Conservation (phyloP, 2,888 invertebrate species). For the Watsonalla binaria region DNA sequence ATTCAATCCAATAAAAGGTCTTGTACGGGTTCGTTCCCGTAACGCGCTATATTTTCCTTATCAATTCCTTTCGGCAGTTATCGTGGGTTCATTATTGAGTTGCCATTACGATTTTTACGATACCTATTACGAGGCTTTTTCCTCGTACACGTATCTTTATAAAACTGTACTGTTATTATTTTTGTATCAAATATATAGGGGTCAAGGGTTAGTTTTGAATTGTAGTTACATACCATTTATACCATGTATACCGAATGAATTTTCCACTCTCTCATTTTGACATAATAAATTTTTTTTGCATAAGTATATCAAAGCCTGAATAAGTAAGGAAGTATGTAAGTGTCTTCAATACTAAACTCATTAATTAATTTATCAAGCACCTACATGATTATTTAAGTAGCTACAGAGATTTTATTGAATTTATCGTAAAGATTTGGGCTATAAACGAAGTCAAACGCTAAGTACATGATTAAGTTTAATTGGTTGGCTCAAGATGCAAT, state of each 20-base stretch:
- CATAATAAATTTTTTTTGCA: too few species aligned
- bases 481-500: too few species aligned
- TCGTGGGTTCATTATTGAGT: constrained; percentile 31
- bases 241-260: not conserved
- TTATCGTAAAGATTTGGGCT: not conserved
- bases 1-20: constrained; percentile 26
- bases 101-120: constrained; percentile 32
- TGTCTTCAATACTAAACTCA: too few species aligned
- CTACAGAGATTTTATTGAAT: not conserved
- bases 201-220: not conserved
- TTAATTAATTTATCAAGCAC: too few species aligned
- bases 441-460: not conserved
- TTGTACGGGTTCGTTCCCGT: constrained; percentile 26
- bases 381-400: too few species aligned
- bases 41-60: constrained; percentile 31
- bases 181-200: not conserved
- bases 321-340: too few species aligned
- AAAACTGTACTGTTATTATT: constrained; percentile 15
- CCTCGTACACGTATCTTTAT: constrained; percentile 17
- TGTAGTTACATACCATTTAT: not conserved
- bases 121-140: constrained; percentile 26
- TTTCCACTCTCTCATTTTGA: too few species aligned
- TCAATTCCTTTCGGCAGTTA: constrained; percentile 30
- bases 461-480: not conserved
- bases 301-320: too few species aligned